Evolutionary conservation across 2,888 invertebrate species (phyloP).

Genomic region (Ptilodon capucinus): DNA sequence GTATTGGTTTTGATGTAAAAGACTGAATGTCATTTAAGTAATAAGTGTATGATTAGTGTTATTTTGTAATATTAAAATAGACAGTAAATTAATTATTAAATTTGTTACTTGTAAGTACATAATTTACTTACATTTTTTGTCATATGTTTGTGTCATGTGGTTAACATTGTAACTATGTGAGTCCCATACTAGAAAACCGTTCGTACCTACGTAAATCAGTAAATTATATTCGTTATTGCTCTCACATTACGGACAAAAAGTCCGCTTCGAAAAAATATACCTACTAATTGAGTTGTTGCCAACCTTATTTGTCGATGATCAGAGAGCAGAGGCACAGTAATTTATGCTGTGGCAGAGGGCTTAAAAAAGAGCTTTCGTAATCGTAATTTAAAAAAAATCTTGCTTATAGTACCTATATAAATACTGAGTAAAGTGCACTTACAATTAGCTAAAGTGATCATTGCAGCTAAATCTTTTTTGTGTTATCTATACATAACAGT

Average conservation of each 20-base stretch:
- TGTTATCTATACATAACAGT: background rate
- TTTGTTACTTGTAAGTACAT: slow-evolving; percentile 27
- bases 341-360: too few relatives aligned
- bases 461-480: slow-evolving; percentile 4
- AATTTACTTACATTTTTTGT: background rate
- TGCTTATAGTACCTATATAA: background rate
- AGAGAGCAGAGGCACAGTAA: too few relatives aligned
- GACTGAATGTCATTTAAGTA: slow-evolving; percentile 80
- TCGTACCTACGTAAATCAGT: background rate
- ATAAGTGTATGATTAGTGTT: slow-evolving; percentile 60
- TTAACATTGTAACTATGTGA: too few relatives aligned
- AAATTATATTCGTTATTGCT: too few relatives aligned
- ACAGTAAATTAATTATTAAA: slow-evolving; percentile 45
- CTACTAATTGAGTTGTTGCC: too few relatives aligned
- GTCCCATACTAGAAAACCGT: background rate
- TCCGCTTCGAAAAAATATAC: too few relatives aligned
- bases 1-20: slow-evolving; percentile 81
- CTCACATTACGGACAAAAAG: too few relatives aligned
- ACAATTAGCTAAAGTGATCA: background rate
- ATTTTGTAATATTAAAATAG: slow-evolving; percentile 60
- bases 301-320: too few relatives aligned
- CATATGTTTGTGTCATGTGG: background rate
- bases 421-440: background rate
- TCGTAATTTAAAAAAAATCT: too few relatives aligned
- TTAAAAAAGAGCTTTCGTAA: too few relatives aligned